phyloP scores from a whole-genome alignment of 2,113 vertebrate genomes.

The Eudyptes chrysolophus region DNA sequence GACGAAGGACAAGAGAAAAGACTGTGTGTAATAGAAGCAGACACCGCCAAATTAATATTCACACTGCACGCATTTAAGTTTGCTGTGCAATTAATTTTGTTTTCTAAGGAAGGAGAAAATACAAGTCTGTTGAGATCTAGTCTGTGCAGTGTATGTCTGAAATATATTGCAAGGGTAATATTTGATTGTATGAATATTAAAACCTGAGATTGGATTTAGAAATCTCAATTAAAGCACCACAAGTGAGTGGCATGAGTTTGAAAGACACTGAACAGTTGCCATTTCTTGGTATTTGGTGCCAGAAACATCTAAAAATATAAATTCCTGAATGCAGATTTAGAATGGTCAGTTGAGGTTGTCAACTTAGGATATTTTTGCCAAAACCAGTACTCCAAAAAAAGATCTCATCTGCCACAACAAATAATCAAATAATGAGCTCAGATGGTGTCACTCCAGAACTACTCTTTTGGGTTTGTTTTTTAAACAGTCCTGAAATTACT shows the following conservation, averaged over 20 bases:
- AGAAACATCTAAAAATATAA: not conserved
- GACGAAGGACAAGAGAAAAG: not conserved
- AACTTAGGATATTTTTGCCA: not conserved
- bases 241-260: not conserved
- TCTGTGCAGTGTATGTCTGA: not conserved
- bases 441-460: not conserved
- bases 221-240: not conserved
- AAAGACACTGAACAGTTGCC: not conserved
- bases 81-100: not conserved
- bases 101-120: not conserved
- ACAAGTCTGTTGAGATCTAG: not conserved
- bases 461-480: not conserved
- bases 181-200: not conserved
- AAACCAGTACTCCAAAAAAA: not conserved
- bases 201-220: not conserved
- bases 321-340: not conserved
- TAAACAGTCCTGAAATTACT: not conserved
- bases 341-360: not conserved
- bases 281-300: not conserved
- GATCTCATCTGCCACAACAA: not conserved
- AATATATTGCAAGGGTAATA: not conserved
- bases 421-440: not conserved
- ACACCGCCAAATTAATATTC: conserved; percentile 5
- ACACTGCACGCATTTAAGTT: not conserved
- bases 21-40: not conserved